Evolutionary conservation across 2,113 vertebrate species (phyloP).

Genomic region (Promerops cafer): DNA sequence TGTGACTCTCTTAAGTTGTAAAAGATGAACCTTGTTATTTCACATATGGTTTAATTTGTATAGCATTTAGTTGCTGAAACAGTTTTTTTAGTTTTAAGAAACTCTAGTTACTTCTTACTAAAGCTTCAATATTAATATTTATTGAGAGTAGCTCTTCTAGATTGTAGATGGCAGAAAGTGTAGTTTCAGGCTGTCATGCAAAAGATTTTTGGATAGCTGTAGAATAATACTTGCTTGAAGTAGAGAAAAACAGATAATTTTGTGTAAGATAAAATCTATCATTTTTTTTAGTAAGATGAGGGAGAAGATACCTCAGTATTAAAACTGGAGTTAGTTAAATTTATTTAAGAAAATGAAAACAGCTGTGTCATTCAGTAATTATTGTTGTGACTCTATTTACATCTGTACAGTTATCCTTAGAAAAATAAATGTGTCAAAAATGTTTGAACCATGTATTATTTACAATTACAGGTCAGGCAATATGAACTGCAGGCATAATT

Average conservation of each 20-base stretch:
- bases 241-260: not conserved
- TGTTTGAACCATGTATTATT: not conserved
- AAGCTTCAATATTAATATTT: not conserved
- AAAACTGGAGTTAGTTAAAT: not conserved
- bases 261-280: not conserved
- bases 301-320: not conserved
- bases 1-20: not conserved
- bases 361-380: not conserved
- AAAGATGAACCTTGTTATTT: not conserved
- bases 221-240: not conserved
- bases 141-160: not conserved
- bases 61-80: not conserved
- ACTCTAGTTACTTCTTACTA: not conserved
- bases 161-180: not conserved
- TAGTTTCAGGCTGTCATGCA: fast-evolving
- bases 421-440: not conserved
- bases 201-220: not conserved
- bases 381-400: not conserved
- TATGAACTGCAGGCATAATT: not conserved
- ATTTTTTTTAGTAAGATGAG: not conserved
- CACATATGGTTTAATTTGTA: not conserved
- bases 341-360: not conserved
- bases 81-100: not conserved
- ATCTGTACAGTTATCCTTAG: not conserved
- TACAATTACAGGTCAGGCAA: not conserved